Percentiles rank a stretch among this genome's conserved stretches.
Evolutionary conservation across 30 jellyfish, hydroid and myxozoan genomes (phyloP).

Genomic region (Hydra vulgaris): DNA sequence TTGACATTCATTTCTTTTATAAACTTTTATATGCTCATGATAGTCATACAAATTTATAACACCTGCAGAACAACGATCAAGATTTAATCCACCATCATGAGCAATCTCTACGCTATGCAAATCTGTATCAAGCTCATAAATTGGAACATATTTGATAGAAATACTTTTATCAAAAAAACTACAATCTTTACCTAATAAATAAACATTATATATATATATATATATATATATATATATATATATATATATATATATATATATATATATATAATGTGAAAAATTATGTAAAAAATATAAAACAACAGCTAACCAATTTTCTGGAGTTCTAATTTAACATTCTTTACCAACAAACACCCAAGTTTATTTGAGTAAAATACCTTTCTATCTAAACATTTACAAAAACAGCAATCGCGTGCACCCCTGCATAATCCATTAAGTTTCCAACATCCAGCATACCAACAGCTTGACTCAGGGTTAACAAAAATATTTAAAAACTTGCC

Average conservation of each 20-base stretch:
- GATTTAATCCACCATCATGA: background rate
- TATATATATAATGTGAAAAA: background rate
- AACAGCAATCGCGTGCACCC: background rate
- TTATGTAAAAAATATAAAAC: too few relatives aligned
- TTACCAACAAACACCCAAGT: background rate
- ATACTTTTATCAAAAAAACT: too few relatives aligned
- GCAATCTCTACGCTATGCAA: background rate
- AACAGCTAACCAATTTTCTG: background rate
- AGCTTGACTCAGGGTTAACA: background rate
- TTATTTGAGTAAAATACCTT: background rate
- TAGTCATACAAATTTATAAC: background rate
- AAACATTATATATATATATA: too few relatives aligned
- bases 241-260: too few relatives aligned
- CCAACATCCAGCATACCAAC: background rate
- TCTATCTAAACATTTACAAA: background rate
- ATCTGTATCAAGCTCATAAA: background rate
- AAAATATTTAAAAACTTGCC: background rate
- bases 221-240: too few relatives aligned
- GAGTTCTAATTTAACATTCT: background rate
- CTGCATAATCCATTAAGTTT: too few relatives aligned
- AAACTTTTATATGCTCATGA: slow-evolving; percentile 18
- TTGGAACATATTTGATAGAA: background rate
- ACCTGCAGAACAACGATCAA: slow-evolving; percentile 10
- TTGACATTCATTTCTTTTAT: slow-evolving; percentile 13
- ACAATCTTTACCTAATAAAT: background rate